Percentiles rank a stretch among this genome's conserved stretches.
Conservation (phyloP, 2,113 vertebrate genomes). For the Hiodon alosoides region DNA sequence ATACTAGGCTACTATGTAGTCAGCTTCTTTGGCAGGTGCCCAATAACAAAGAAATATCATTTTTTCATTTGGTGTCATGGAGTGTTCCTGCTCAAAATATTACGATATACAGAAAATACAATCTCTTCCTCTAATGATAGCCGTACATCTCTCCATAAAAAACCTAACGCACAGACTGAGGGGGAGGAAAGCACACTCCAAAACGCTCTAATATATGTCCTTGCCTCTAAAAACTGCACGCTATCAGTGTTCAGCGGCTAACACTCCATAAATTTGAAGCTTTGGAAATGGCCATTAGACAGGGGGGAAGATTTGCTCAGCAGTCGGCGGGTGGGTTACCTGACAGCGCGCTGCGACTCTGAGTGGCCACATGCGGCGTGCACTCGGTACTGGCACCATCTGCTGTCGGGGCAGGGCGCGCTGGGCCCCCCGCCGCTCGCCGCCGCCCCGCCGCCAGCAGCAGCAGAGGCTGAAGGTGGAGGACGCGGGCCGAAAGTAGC, state of each 20-base stretch:
- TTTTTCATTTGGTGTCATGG: background rate
- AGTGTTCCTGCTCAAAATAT: background rate
- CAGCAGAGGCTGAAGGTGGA: constrained; percentile 18
- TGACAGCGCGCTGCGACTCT: no score
- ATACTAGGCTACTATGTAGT: background rate
- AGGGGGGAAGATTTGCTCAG: no score
- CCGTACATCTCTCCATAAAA: background rate
- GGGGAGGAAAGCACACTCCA: background rate
- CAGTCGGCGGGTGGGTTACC: no score
- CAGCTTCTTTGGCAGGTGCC: background rate
- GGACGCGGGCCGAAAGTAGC: background rate
- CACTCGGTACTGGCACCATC: constrained; percentile 31
- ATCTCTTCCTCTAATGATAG: background rate
- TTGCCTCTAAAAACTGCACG: background rate
- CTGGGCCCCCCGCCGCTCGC: background rate
- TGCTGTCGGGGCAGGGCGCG: background rate
- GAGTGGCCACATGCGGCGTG: background rate
- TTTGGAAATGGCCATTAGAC: no score
- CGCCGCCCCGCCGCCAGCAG: no score
- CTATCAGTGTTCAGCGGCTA: background rate
- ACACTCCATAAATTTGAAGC: no score
- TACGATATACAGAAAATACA: background rate
- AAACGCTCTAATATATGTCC: background rate
- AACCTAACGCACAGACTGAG: background rate
- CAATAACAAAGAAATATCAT: background rate